A percentile compares a stretch with the other conserved stretches of the same genome.
Conservation (phyloP, 2,797 vertebrate genomes). For the Sebastes itinus region DNA sequence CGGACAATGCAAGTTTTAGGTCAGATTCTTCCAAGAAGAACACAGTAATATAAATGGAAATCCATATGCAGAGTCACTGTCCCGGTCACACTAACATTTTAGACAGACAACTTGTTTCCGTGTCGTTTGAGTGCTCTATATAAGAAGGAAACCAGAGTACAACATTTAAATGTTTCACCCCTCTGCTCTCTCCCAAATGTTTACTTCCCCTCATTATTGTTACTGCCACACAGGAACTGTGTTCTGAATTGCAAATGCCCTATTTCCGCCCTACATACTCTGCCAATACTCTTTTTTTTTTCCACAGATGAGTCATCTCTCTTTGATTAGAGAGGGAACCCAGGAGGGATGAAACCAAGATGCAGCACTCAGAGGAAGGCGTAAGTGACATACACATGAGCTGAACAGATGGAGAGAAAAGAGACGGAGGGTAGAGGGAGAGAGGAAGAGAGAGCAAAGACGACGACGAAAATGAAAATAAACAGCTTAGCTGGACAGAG, state of each 20-base stretch:
- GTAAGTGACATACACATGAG: conserved; percentile 12
- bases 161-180: conserved; percentile 30
- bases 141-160: conserved; percentile 42
- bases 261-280: conserved; percentile 43
- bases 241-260: conserved; percentile 42
- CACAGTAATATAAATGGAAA: background rate
- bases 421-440: background rate
- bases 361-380: conserved; percentile 22
- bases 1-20: background rate
- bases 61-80: background rate
- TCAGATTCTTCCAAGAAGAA: background rate
- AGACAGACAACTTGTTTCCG: conserved; percentile 3
- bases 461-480: background rate
- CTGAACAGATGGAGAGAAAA: conserved; percentile 42
- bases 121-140: conserved; percentile 11
- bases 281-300: conserved; percentile 55
- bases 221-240: conserved; percentile 26
- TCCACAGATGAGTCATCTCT: conserved; percentile 58
- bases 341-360: conserved; percentile 53
- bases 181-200: conserved; percentile 2
- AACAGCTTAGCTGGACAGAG: conserved; percentile 21
- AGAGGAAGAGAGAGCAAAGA: background rate
- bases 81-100: background rate
- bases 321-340: conserved; percentile 57
- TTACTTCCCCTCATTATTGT: conserved; percentile 43